Conservation (phyloP, 2,797 vertebrate genomes). For the Pipistrellus kuhlii region DNA sequence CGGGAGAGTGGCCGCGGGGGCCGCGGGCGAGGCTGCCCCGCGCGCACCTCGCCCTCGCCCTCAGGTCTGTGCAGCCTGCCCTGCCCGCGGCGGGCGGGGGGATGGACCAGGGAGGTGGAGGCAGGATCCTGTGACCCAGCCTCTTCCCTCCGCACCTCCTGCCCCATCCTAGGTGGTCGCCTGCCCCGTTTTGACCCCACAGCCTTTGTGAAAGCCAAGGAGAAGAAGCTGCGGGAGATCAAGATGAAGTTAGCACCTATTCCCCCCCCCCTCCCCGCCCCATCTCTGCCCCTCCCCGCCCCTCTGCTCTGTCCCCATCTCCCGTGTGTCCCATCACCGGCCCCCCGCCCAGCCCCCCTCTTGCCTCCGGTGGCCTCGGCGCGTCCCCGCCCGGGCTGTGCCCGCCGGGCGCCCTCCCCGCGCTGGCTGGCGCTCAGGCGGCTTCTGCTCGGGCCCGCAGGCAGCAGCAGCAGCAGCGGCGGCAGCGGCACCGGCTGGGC, state of each 20-base stretch:
- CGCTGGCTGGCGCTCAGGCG: no score
- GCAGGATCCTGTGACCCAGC: neutral
- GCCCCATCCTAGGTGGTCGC: constrained; percentile 84
- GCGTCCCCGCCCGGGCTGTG: neutral
- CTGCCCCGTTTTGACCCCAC: constrained; percentile 94
- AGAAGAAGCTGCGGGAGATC: constrained; percentile 90
- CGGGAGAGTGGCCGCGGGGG: constrained; percentile 85
- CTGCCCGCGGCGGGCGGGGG: neutral
- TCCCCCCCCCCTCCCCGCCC: neutral
- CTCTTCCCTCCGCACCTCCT: neutral
- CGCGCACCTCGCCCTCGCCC: constrained; percentile 88
- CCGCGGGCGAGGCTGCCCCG: constrained; percentile 80
- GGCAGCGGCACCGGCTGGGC: constrained; percentile 86
- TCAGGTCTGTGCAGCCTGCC: constrained; percentile 81
- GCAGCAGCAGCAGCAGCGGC: constrained; percentile 83
- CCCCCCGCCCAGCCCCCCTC: neutral
- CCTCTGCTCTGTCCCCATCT: neutral
- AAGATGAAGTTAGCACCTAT: constrained; percentile 89
- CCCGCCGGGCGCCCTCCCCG: neutral
- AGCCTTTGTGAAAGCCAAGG: constrained; percentile 92
- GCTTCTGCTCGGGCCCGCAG: constrained; percentile 76
- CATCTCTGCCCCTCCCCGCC: accelerated
- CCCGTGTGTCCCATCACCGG: neutral
- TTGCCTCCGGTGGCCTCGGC: neutral
- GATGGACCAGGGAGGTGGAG: accelerated